Evolutionary conservation across 2,797 vertebrate species (phyloP).

Genomic region (Bradypodion ventrale): DNA sequence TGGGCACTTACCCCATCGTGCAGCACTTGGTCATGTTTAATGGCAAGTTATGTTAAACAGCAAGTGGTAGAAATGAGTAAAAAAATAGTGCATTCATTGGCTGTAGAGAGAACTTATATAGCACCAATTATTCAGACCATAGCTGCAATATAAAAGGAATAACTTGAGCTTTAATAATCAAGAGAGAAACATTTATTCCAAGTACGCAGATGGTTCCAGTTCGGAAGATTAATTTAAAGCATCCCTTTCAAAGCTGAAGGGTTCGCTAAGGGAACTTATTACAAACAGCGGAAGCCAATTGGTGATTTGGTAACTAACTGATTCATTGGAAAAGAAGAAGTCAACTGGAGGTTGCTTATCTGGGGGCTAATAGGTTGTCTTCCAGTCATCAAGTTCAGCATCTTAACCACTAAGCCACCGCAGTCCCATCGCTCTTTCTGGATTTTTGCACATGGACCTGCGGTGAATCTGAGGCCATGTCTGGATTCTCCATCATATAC

Average conservation of each 20-base stretch:
- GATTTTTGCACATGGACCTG: too few relatives aligned
- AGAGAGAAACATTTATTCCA: slow-evolving; percentile 8
- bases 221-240: slow-evolving; percentile 27
- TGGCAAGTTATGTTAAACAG: not conserved
- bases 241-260: not conserved
- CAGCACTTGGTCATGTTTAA: not conserved
- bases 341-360: not conserved
- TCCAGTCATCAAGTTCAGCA: too few relatives aligned
- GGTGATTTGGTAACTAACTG: not conserved
- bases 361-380: not conserved
- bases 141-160: slow-evolving; percentile 15
- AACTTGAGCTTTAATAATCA: slow-evolving; percentile 27
- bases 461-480: not conserved
- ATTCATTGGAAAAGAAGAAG: not conserved
- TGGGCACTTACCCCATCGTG: too few relatives aligned
- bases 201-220: slow-evolving; percentile 9
- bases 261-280: slow-evolving; percentile 27
- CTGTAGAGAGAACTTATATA: slow-evolving; percentile 2
- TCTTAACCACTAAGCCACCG: too few relatives aligned
- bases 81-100: not conserved
- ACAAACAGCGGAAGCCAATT: not conserved
- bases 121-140: slow-evolving; percentile 16
- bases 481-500: not conserved
- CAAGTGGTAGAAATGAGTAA: not conserved
- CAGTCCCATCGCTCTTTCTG: too few relatives aligned